Base-by-base conservation (phyloP, 2,888 invertebrate genomes). In the Nomada flava region DNA sequence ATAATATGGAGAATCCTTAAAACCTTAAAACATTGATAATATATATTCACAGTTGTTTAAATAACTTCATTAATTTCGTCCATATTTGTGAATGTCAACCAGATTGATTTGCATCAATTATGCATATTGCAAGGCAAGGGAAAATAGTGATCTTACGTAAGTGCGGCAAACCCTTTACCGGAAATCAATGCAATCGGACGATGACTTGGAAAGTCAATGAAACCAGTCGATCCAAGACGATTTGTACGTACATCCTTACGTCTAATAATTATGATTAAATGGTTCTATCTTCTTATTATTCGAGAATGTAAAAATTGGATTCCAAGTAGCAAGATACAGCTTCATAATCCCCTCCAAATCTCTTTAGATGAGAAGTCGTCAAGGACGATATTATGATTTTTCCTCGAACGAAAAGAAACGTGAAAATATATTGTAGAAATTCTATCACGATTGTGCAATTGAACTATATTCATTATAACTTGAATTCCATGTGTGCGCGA, bases 201-300 rank as follows among this genome's bases (percentile, higher is more conserved):
- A 81, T 82, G 77, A 86, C 74, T 82, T 79, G 73, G 72, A 80
- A 83, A 88, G 79, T 70, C 82, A 74, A 79, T 59, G 67, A 74
- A 84, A 85, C 47, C 74, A 63, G 64, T 44, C 69, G 75, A 78
- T 82, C 69, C 76, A 53, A 68, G 52, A 71, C 76, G 71, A 23
- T 64, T 57, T 63, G 59, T 73, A 47, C 47, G 47, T 47, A 44
- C 77, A 77, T 85, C 77, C 74, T 76, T 63, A 63, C 44, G 11
- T 67, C 70, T 83, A 57, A 67, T 85, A 82, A 84, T 75, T 73
- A 64, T 65, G 73, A 69, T 70, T 83, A 77, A 86, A 76, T 82
- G 59, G 44, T 67, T 64, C 13, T 55, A 57, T 72, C 84, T 62
- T 73, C 59, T 29, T 73, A 53, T 62, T 63, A 72, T 83, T 47